A percentile compares a stretch with the other conserved stretches of the same genome.
Conservation (phyloP, 2,113 vertebrate genomes). For the Sylvietta virens region DNA sequence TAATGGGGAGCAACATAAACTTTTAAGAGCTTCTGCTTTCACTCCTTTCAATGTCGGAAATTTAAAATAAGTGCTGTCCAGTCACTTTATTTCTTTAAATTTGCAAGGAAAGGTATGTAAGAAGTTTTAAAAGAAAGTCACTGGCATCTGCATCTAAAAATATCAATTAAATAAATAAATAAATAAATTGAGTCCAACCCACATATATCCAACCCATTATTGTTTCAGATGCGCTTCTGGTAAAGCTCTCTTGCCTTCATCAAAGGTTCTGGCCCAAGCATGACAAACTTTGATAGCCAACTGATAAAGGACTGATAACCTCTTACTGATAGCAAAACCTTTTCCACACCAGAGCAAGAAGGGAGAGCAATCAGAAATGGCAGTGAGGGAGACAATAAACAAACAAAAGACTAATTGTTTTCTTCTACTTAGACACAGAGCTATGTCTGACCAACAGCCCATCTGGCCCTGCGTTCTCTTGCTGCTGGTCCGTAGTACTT, state of each 20-base stretch:
- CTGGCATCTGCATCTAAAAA: background rate
- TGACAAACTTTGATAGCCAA: background rate
- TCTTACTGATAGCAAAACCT: background rate
- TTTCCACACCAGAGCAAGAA: background rate
- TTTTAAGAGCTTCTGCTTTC: constrained; percentile 29
- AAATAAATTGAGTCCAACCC: background rate
- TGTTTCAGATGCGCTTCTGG: background rate
- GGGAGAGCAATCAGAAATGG: background rate
- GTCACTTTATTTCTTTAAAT: background rate
- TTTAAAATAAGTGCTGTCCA: background rate
- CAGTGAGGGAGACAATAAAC: background rate
- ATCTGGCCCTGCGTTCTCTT: background rate
- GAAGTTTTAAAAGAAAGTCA: background rate
- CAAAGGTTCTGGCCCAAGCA: background rate
- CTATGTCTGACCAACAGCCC: background rate
- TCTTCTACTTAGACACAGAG: background rate
- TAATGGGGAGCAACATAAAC: constrained; percentile 6
- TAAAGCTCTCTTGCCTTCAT: background rate
- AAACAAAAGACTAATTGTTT: background rate
- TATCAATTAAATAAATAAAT: background rate
- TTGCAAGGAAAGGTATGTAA: background rate
- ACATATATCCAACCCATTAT: background rate
- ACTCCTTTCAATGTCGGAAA: background rate
- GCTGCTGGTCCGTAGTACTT: background rate
- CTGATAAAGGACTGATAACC: constrained; percentile 2